Percentiles rank a stretch among this genome's conserved stretches.
Evolutionary conservation across 37 sponge, comb jelly and placozoan genomes (phyloP).

Genomic region (Cladorhizidae sp.): DNA sequence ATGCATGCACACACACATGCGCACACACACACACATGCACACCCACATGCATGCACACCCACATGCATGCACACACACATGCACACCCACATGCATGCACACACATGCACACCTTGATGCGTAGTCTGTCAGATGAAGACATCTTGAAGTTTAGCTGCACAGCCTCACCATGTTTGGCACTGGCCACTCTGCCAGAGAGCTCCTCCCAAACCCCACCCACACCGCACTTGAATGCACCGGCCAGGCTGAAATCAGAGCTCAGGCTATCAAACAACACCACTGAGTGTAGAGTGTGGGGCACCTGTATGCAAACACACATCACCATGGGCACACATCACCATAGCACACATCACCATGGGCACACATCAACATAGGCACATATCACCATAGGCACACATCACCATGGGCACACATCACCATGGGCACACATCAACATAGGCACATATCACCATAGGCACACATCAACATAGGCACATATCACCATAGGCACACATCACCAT

Average conservation of each 20-base stretch:
- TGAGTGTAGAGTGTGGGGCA: constrained; percentile 20
- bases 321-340: no score
- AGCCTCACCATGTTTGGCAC: constrained; percentile 16
- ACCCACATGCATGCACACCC: no score
- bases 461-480: no score
- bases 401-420: no score
- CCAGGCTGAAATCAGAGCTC: constrained; percentile 40
- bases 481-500: no score
- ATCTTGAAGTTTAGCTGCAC: constrained; percentile 23
- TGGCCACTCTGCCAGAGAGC: not conserved
- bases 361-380: no score
- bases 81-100: not conserved
- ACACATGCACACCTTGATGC: not conserved
- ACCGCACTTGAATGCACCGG: constrained; percentile 1
- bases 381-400: no score
- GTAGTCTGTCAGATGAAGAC: constrained; percentile 21
- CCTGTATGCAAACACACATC: not conserved
- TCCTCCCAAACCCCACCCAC: not conserved
- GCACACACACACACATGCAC: not conserved
- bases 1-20: not conserved
- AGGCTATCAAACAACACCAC: constrained; percentile 70
- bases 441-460: no score
- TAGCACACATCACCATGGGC: no score
- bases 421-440: no score
- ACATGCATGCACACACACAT: not conserved